Evolutionary conservation across 2,113 vertebrate species (phyloP), one percentile per base, ranked within the genome.

Genomic region (Dascyllus trimaculatus): DNA sequence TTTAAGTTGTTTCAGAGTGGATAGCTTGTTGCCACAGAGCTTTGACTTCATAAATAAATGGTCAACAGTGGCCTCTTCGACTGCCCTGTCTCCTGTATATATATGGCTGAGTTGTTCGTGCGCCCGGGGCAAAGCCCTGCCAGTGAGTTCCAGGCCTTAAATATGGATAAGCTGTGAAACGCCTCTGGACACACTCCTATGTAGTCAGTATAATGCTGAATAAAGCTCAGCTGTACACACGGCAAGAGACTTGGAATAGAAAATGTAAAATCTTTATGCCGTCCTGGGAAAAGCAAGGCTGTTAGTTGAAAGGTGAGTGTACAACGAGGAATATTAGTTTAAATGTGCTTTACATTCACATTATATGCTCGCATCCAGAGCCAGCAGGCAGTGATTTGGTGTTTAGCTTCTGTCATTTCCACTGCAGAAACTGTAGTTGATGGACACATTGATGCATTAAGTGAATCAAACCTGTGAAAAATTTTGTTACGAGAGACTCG

Each of bases 31-130:
- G 85, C 89, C 86, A 82, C 88, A 66, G 81, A 91, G 92, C 85
- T 85, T 88, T 87, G 89, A 91, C 90, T 91, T 93, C 90, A 92
- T 91, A 89, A 91, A 93, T 93, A 94, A 93, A 90, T 93, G 91
- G 90, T 88, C 90, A 91, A 84, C 80, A 80, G 86, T 81, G 85
- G 88, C 81, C 82, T 85, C 77, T 78, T 77, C 67, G 51, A 80
- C 85, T 60, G 77, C 76, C 51, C 82, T 77, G 75, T 65, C 79
- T 86, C 69, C 84, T 88, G 75, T 91, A 76, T 88, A 81, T 90
- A 86, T 88, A 86, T 83, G 78, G 78, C 75, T 84, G 80, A 75
- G 78, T 60, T 90, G 91, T 89, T 81, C 25, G 25, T 85, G 85
- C 46, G 86, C 90, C 91, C 18, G 75, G 65, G 90, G 91, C 90